These are phyloP conservation scores for Phragmatobia fuliginosa DNA, from an alignment of 2,888 invertebrate genomes.

Conservation along the genomic window DNA sequence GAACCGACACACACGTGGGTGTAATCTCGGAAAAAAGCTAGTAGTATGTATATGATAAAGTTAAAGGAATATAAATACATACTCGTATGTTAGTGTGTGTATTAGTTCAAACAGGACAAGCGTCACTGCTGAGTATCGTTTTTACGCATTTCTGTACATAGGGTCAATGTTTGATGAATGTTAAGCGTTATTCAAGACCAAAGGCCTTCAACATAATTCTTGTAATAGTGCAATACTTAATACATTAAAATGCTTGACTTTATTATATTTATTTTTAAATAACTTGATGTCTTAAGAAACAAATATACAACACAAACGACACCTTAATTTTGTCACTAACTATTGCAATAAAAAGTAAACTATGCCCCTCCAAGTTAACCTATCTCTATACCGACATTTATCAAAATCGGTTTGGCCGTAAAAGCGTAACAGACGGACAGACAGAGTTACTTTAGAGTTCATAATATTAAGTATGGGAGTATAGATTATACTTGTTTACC, in stretches of 20 bases:
- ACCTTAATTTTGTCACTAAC: not conserved
- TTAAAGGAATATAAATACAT: not conserved
- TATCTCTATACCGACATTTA: no score
- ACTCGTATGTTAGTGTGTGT: not conserved
- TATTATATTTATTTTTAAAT: not conserved
- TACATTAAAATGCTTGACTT: not conserved
- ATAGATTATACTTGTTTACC: no score
- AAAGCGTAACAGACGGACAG: no score
- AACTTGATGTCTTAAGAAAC: not conserved
- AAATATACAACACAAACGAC: not conserved
- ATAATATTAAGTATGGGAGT: no score
- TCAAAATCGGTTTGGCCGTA: no score
- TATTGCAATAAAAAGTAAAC: no score
- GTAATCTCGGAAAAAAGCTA: no score
- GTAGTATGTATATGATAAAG: not conserved
- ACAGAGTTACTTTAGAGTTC: no score
- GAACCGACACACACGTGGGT: no score
- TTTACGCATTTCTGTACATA: not conserved
- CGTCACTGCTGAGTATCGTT: not conserved
- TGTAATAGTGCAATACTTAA: not conserved
- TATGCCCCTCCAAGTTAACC: no score
- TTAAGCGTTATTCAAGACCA: slow-evolving; percentile 1
- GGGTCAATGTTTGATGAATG: not conserved
- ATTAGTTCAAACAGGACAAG: not conserved
- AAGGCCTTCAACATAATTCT: not conserved